These are phyloP conservation scores for Ptychoptera contaminata DNA, from an alignment of 2,888 invertebrate genomes.

Conservation along the genomic window DNA sequence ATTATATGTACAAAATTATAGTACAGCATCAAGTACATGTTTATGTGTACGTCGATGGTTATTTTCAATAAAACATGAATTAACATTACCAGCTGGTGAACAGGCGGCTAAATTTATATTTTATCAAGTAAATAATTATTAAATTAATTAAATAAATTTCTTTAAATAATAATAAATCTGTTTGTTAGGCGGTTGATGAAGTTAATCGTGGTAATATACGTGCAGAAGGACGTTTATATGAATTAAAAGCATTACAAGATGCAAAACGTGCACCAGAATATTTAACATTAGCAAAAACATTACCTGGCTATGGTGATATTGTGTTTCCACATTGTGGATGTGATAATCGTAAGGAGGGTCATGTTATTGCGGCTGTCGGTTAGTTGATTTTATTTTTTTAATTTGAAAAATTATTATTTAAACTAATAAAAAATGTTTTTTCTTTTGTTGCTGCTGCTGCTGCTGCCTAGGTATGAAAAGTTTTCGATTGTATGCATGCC, in stretches of 20 bases:
- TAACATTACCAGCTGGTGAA: conserved; percentile 48
- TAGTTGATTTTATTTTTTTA: conserved; percentile 18
- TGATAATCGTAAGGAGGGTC: conserved; percentile 78
- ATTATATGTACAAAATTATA: conserved; percentile 97
- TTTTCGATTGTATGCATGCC: conserved; percentile 67
- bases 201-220: conserved; percentile 85
- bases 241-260: conserved; percentile 90
- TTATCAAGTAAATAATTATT: conserved; percentile 47
- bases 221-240: conserved; percentile 83
- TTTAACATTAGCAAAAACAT: conserved; percentile 62
- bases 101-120: conserved; percentile 73
- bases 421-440: not conserved
- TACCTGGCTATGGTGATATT: conserved; percentile 87
- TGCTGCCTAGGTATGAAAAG: conserved; percentile 39
- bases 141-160: not conserved
- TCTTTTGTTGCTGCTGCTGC: too few relatives aligned
- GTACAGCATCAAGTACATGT: conserved; percentile 92
- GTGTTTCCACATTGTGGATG: conserved; percentile 90
- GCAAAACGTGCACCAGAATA: conserved; percentile 75
- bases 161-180: not conserved
- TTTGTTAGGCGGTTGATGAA: conserved; percentile 69
- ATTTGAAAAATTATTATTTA: not conserved
- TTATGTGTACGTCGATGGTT: conserved; percentile 78
- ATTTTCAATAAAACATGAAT: conserved; percentile 54
- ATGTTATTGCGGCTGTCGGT: conserved; percentile 63